phyloP scores from a whole-genome alignment of 2,888 invertebrate species.

The Ormyrus thymus region DNA sequence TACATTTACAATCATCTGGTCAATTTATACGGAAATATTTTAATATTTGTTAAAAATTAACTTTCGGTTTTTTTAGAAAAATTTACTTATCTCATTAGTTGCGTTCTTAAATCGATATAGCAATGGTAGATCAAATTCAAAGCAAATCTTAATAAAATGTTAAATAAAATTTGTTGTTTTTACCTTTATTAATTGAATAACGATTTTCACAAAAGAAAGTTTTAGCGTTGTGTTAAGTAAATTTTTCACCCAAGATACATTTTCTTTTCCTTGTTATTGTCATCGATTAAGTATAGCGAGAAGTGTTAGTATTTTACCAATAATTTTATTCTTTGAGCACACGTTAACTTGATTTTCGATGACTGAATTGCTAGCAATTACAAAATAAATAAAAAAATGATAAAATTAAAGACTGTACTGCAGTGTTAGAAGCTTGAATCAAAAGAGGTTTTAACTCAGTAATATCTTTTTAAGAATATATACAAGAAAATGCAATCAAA shows the following conservation, averaged over 20 bases:
- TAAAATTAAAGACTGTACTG: conserved; percentile 41
- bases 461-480: conserved; percentile 10
- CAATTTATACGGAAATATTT: too few relatives aligned
- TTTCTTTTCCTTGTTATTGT: conserved; percentile 3
- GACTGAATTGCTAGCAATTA: conserved; percentile 29
- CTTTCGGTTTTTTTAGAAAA: too few relatives aligned
- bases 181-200: too few relatives aligned
- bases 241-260: background rate
- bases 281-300: conserved; percentile 9
- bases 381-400: conserved; percentile 11
- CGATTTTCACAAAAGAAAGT: conserved; percentile 1
- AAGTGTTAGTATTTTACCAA: conserved; percentile 34
- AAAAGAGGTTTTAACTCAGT: conserved; percentile 39
- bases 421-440: conserved; percentile 38
- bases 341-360: conserved; percentile 43
- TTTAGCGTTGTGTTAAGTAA: conserved; percentile 8
- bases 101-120: too few relatives aligned
- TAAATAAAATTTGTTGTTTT: too few relatives aligned
- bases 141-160: too few relatives aligned
- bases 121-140: too few relatives aligned
- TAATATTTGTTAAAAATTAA: too few relatives aligned
- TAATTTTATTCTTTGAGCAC: conserved; percentile 40
- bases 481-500: conserved; percentile 37
- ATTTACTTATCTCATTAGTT: too few relatives aligned
- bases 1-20: too few relatives aligned